These are phyloP conservation scores for Scytalopus superciliaris DNA, from an alignment of 2,113 vertebrate species.

Conservation along the genomic window DNA sequence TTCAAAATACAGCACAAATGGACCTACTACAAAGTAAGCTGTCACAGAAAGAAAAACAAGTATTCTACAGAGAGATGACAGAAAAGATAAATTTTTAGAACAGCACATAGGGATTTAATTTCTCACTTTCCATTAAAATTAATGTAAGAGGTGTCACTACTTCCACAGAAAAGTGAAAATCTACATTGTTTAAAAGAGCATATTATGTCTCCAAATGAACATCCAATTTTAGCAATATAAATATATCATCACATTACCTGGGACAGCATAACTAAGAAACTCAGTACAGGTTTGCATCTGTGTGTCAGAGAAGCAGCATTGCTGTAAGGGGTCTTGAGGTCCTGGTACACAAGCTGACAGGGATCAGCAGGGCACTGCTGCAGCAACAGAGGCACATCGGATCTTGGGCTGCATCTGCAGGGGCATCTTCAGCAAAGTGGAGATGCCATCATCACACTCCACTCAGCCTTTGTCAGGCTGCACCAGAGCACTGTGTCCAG, in stretches of 20 bases:
- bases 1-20: constrained; percentile 22
- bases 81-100: constrained; percentile 1
- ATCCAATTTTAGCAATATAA: background rate
- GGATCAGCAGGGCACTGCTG: background rate
- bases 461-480: background rate
- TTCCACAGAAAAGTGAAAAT: background rate
- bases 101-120: constrained; percentile 6
- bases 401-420: background rate
- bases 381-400: background rate
- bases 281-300: background rate
- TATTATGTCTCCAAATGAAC: background rate
- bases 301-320: background rate
- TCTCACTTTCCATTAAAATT: constrained; percentile 10
- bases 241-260: background rate
- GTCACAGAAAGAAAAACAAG: constrained; percentile 23
- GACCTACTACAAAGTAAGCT: constrained; percentile 14
- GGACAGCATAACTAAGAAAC: background rate
- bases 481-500: background rate
- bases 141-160: background rate
- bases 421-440: rapidly evolving
- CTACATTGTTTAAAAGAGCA: background rate
- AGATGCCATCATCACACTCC: rapidly evolving
- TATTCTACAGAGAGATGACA: constrained; percentile 5
- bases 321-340: background rate
- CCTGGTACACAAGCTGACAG: background rate